A percentile compares a stretch with the other conserved stretches of the same genome.
phyloP scores from a whole-genome alignment of 37 sponge, comb jelly and placozoan genomes.

The Aplysina aerophoba region DNA sequence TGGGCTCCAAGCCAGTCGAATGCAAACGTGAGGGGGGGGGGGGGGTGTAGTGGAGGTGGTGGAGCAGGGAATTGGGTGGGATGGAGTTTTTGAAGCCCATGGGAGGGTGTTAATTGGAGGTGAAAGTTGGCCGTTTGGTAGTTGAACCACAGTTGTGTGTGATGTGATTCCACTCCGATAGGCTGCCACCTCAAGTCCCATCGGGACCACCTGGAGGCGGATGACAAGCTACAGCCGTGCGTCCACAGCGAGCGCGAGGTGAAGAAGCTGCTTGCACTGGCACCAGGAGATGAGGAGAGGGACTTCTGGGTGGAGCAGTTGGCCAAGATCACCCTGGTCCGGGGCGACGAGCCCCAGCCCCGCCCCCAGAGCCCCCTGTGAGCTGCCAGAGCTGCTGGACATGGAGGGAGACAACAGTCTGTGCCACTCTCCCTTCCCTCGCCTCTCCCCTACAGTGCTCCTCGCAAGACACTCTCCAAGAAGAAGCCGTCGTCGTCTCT shows the following conservation, averaged over 20 bases:
- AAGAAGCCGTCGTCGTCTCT: too few relatives aligned
- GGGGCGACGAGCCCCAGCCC: neutral
- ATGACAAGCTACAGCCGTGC: slow-evolving; percentile 67
- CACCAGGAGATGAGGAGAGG: slow-evolving; percentile 48
- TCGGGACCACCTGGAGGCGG: slow-evolving; percentile 63
- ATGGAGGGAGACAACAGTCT: too few relatives aligned
- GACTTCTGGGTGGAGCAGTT: slow-evolving; percentile 54
- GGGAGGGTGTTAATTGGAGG: too few relatives aligned
- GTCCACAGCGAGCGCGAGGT: slow-evolving; percentile 66
- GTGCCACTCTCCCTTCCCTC: too few relatives aligned
- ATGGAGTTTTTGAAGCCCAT: too few relatives aligned
- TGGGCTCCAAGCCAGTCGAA: slow-evolving; percentile 40
- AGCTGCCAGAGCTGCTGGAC: neutral
- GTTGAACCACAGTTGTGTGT: neutral
- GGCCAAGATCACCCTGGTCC: slow-evolving; percentile 48
- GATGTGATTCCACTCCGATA: neutral
- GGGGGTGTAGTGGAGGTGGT: too few relatives aligned
- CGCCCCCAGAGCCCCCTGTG: slow-evolving; percentile 16
- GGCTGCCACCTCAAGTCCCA: slow-evolving; percentile 85
- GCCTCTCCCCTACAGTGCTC: too few relatives aligned
- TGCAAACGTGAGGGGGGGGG: slow-evolving; percentile 58
- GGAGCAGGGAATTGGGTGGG: too few relatives aligned
- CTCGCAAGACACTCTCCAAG: too few relatives aligned
- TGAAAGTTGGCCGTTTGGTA: neutral
- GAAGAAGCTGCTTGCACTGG: slow-evolving; percentile 57